phyloP scores from a whole-genome alignment of 2,113 vertebrate genomes.

The Cololabis saira region DNA sequence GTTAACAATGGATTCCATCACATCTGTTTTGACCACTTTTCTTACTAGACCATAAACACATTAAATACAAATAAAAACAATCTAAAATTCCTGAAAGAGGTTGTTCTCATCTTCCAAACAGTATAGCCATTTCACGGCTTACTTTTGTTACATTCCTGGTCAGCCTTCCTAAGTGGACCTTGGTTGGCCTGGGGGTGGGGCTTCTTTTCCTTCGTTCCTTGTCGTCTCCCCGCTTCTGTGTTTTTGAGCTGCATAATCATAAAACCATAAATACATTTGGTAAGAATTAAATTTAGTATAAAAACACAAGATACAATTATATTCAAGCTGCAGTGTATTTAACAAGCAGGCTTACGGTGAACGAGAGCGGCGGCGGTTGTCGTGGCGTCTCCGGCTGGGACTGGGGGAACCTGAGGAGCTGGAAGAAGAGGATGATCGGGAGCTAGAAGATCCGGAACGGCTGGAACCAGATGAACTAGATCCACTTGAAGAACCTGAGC shows the following conservation, averaged over 20 bases:
- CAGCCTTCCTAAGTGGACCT: constrained; percentile 93
- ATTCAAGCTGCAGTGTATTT: neutral
- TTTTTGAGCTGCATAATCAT: constrained; percentile 87
- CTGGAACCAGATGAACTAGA: constrained; percentile 96
- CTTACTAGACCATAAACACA: too few species aligned
- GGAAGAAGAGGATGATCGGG: constrained; percentile 94
- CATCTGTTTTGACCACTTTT: too few species aligned
- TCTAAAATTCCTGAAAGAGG: too few species aligned
- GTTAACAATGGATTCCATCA: neutral
- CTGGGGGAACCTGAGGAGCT: constrained; percentile 95
- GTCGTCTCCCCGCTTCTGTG: constrained; percentile 94
- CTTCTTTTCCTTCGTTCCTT: constrained; percentile 94
- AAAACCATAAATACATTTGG: neutral
- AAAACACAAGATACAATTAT: neutral
- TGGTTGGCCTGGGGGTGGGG: constrained; percentile 94
- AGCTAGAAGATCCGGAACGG: constrained; percentile 93
- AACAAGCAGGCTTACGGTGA: constrained; percentile 85
- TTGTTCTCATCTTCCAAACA: too few species aligned
- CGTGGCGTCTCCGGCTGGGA: constrained; percentile 90
- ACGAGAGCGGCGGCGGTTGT: constrained; percentile 92
- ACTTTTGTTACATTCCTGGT: constrained; percentile 98
- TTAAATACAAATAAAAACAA: too few species aligned
- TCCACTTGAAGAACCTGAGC: constrained; percentile 95
- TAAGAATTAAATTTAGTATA: neutral
- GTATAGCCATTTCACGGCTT: neutral